Conservation (phyloP, 2,888 invertebrate species). For the Carabus problematicus region DNA sequence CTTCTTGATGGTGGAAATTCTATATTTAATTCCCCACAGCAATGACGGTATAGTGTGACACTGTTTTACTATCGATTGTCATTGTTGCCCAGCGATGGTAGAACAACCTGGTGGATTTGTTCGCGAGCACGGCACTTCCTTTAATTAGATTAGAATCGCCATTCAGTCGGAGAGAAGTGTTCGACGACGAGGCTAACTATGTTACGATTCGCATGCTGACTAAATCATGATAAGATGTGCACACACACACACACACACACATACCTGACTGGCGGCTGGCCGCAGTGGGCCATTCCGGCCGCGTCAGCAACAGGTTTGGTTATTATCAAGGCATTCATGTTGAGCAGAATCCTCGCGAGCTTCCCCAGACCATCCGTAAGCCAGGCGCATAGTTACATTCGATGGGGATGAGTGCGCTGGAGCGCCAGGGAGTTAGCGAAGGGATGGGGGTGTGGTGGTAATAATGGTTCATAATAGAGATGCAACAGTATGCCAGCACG, state of each 20-base stretch:
- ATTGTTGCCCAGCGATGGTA: no score
- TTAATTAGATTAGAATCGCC: constrained; percentile 12
- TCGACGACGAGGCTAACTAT: constrained; percentile 17
- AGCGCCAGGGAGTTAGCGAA: background rate
- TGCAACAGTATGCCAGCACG: no score
- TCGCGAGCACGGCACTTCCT: constrained; percentile 17
- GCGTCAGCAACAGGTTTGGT: constrained; percentile 28
- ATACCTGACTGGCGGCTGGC: constrained; percentile 16
- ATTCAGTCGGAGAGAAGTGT: constrained; percentile 11
- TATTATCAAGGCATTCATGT: constrained; percentile 7
- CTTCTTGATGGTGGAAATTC: no score
- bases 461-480: no score
- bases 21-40: no score
- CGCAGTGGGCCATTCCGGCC: background rate
- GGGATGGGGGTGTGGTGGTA: background rate
- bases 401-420: no score
- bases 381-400: no score
- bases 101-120: no score
- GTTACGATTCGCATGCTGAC: constrained; percentile 15
- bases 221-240: constrained; percentile 26
- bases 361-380: no score
- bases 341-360: background rate
- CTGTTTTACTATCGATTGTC: no score
- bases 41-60: no score
- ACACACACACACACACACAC: constrained; percentile 16